A percentile compares a stretch with the other conserved stretches of the same genome.
Evolutionary conservation across 2,888 invertebrate species (phyloP).

Genomic region (Tenthredo amoena): DNA sequence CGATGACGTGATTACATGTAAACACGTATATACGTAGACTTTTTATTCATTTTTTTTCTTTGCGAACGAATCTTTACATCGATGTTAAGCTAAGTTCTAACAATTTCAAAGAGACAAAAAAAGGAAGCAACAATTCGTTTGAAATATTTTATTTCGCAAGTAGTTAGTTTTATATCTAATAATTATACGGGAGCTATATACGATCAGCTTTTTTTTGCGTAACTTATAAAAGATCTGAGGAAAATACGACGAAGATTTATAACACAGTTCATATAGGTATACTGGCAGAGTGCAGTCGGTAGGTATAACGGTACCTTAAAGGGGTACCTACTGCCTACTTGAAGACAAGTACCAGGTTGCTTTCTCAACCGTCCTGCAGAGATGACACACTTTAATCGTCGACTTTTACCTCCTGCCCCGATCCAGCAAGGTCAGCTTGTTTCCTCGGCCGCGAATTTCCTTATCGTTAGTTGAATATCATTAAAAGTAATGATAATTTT

Average conservation of each 20-base stretch:
- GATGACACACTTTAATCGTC: conserved; percentile 43
- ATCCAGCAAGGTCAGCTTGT: conserved; percentile 38
- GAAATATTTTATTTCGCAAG: no score
- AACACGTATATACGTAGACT: not conserved
- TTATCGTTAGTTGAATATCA: not conserved
- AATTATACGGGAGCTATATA: not conserved
- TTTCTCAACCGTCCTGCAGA: conserved; percentile 17
- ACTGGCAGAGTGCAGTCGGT: not conserved
- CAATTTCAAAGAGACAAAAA: no score
- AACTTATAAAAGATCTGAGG: not conserved
- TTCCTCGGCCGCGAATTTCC: conserved; percentile 8
- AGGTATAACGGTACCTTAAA: conserved; percentile 24
- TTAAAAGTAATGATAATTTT: not conserved
- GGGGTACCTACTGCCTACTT: not conserved
- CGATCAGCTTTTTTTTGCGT: not conserved
- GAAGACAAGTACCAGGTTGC: conserved; percentile 33
- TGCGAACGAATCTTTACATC: no score
- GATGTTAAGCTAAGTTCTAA: no score
- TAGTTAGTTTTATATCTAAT: no score
- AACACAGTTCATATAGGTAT: not conserved
- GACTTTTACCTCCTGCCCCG: conserved; percentile 43
- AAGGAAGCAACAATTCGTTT: no score
- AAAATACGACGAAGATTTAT: conserved; percentile 16
- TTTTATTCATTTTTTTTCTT: not conserved
- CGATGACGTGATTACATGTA: not conserved